Evolutionary conservation across 2,888 invertebrate genomes (phyloP).

Genomic region (Sphinx pinastri): DNA sequence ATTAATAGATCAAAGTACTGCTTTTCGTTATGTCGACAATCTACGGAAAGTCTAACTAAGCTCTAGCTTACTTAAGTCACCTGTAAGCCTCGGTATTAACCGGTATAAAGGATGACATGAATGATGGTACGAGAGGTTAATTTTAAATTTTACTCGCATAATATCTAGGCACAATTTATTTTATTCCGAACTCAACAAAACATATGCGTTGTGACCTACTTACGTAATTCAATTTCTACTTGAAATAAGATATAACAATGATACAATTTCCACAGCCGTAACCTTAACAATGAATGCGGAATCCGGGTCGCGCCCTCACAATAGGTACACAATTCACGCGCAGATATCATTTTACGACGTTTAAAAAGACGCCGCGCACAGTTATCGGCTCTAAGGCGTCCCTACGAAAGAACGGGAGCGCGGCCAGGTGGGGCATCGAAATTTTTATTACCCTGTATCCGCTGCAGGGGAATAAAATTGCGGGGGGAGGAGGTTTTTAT

Average conservation of each 20-base stretch:
- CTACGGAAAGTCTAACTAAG: too few relatives aligned
- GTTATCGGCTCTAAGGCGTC: constrained; percentile 3
- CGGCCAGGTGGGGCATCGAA: constrained; percentile 16
- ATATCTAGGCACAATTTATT: too few relatives aligned
- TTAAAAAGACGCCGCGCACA: constrained; percentile 18
- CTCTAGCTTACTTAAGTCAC: too few relatives aligned
- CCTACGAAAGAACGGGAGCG: not conserved
- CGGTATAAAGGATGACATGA: too few relatives aligned
- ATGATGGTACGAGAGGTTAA: too few relatives aligned
- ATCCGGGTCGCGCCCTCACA: constrained; percentile 1
- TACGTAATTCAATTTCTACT: constrained; percentile 8
- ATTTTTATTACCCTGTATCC: constrained; percentile 23
- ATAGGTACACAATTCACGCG: not conserved
- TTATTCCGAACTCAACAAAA: not conserved
- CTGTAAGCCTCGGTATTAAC: too few relatives aligned
- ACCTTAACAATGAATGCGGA: not conserved
- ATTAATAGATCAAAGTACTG: too few relatives aligned
- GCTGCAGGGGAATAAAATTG: constrained; percentile 18
- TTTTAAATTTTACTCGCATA: too few relatives aligned
- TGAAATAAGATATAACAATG: constrained; percentile 9
- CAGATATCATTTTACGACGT: constrained; percentile 19
- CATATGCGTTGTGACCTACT: not conserved
- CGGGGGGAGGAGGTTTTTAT: constrained; percentile 27
- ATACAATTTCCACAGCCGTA: not conserved
- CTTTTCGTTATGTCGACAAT: too few relatives aligned